These are phyloP conservation scores for Bubo blakistoni DNA, from an alignment of 2,113 vertebrate species.

Conservation along the genomic window DNA sequence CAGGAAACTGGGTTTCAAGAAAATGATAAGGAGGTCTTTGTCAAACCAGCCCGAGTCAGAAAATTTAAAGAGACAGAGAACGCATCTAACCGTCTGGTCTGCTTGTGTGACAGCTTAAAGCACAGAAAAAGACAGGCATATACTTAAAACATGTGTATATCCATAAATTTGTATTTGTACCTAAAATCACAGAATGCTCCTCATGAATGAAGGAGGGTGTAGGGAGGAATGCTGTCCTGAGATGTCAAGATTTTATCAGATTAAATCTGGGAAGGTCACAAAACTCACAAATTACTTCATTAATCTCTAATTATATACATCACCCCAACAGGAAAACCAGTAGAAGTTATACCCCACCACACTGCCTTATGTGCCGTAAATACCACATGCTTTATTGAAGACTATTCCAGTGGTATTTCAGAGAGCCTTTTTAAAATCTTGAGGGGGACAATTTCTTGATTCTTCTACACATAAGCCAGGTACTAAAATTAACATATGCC, in stretches of 20 bases:
- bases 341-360: not conserved
- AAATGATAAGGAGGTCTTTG: conserved; percentile 65
- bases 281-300: not conserved
- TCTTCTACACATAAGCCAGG: not conserved
- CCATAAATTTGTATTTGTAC: not conserved
- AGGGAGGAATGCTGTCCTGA: not conserved
- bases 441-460: not conserved
- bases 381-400: not conserved
- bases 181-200: not conserved
- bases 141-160: accelerated
- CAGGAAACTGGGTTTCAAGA: conserved; percentile 71
- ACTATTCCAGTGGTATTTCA: not conserved
- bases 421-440: not conserved
- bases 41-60: conserved; percentile 19
- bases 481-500: not conserved
- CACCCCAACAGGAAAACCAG: not conserved
- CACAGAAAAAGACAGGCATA: not conserved
- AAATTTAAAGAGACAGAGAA: conserved; percentile 57
- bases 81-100: not conserved
- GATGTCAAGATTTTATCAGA: not conserved
- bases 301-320: not conserved
- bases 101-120: not conserved
- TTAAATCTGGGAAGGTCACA: not conserved
- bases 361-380: not conserved
- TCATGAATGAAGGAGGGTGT: not conserved